phyloP scores from a whole-genome alignment of 2,888 invertebrate species.

The Cryptocheilus praepositus region DNA sequence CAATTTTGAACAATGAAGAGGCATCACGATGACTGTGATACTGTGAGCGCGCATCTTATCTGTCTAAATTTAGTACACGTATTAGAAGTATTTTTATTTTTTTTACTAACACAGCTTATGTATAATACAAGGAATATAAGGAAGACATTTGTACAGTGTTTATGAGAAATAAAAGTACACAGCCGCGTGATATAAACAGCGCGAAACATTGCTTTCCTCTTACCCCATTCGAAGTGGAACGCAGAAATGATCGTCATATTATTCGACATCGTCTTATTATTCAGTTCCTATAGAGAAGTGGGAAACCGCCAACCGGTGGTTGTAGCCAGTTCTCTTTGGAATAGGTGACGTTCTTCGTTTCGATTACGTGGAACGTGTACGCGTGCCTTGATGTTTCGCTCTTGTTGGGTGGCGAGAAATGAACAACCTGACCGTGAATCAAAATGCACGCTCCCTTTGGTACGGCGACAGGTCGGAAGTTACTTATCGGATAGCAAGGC shows the following conservation, averaged over 20 bases:
- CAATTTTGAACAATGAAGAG: neutral
- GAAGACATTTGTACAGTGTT: slow-evolving; percentile 33
- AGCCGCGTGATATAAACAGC: slow-evolving; percentile 25
- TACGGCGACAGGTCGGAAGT: slow-evolving; percentile 87
- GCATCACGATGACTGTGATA: slow-evolving; percentile 16
- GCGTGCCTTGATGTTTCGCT: slow-evolving; percentile 91
- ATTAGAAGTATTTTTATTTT: slow-evolving; percentile 15
- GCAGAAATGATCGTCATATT: neutral
- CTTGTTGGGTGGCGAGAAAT: slow-evolving; percentile 91
- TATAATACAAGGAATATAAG: slow-evolving; percentile 19
- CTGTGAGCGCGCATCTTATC: neutral
- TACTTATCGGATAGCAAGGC: slow-evolving; percentile 83
- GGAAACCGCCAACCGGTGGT: slow-evolving; percentile 83
- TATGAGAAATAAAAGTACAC: slow-evolving; percentile 46
- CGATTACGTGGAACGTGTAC: slow-evolving; percentile 96
- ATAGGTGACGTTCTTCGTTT: slow-evolving; percentile 85
- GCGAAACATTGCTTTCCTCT: neutral
- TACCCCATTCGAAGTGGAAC: no score
- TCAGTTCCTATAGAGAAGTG: slow-evolving; percentile 80
- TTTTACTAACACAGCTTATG: slow-evolving; percentile 38
- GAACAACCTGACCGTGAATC: slow-evolving; percentile 95
- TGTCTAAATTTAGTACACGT: neutral
- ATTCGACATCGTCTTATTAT: neutral
- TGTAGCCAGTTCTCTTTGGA: slow-evolving; percentile 92
- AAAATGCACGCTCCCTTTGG: slow-evolving; percentile 91